Percentiles rank a stretch among this genome's conserved stretches.
Conservation (phyloP, 2,113 vertebrate genomes). For the Anoplopoma fimbria region DNA sequence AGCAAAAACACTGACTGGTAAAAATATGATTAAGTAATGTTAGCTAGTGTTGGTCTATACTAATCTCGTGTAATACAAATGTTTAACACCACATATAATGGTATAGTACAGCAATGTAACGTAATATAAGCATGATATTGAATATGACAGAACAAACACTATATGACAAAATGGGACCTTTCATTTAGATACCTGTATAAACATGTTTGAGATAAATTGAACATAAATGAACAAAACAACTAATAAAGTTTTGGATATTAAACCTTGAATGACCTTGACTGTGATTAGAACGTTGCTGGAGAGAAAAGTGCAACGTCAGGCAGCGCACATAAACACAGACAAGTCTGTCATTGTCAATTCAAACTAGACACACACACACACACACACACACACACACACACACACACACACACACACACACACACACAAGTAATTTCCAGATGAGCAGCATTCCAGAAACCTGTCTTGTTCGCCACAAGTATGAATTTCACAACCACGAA, state of each 20-base stretch:
- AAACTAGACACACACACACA: too few species aligned
- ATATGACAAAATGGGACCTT: too few species aligned
- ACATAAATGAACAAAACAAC: not conserved
- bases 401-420: conserved; percentile 23
- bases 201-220: too few species aligned
- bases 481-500: conserved; percentile 1
- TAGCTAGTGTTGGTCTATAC: too few species aligned
- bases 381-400: conserved; percentile 6
- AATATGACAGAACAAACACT: too few species aligned
- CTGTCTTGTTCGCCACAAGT: not conserved
- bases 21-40: too few species aligned
- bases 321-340: conserved; percentile 40
- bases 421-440: conserved; percentile 8
- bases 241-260: not conserved
- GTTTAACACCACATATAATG: too few species aligned
- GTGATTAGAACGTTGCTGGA: not conserved
- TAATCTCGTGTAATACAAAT: too few species aligned
- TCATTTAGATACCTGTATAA: too few species aligned
- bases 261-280: conserved; percentile 30
- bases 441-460: conserved; percentile 43
- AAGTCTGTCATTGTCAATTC: conserved; percentile 51
- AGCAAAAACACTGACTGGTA: too few species aligned
- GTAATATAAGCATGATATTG: too few species aligned
- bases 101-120: too few species aligned
- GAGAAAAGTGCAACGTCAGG: conserved; percentile 34